Evolutionary conservation across 2,797 vertebrate species (phyloP), one percentile per base, ranked within the genome.

Genomic region (Onychomys leucogaster): DNA sequence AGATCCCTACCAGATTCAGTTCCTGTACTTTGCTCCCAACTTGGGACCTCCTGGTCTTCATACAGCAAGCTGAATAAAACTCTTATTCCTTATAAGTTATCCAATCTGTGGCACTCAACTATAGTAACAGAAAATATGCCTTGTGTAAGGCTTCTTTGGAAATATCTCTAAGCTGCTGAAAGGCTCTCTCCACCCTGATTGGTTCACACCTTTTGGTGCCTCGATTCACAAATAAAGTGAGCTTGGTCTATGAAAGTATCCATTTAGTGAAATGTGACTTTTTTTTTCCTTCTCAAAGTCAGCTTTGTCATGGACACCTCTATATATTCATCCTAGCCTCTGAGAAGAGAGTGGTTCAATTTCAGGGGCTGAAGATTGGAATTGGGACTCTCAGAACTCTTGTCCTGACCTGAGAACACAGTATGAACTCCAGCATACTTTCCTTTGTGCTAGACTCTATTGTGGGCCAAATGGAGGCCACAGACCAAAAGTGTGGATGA

Each of bases 111-210:
- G 21, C 16, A 65, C 29, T 43, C 57, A n/a, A 37, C 55, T 82
- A 76, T 4, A 67, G 46, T 46, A 57, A 57, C 59, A 41, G 57
- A 83, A 83, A 61, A 55, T 23, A 10, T n/a, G 43, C 9, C 29
- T 43, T 13, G 3, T 80, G 57, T 13, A 27, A 7, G 27, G 43
- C 77, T 91, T 55, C 85, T 49, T 71, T 65, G 67, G 41, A 88
- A 84, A 93, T 37, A 89, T 43, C 81, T 69, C 57, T 82, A 59
- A 91, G 49, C 75, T 32, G 29, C 63, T 91, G 17, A 91, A 86
- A 77, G 52, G 5, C 59, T 86, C 75, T 67, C 46, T 37, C 25
- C 34, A 16, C 13, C 61, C 55, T 46, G 55, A 25, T 27, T 52
- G 32, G 2, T 57, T 90, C 55, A 57, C 27, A 92, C 21, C 52